These are phyloP conservation scores for Altica lythri DNA, from an alignment of 2,888 invertebrate species.

Conservation along the genomic window DNA sequence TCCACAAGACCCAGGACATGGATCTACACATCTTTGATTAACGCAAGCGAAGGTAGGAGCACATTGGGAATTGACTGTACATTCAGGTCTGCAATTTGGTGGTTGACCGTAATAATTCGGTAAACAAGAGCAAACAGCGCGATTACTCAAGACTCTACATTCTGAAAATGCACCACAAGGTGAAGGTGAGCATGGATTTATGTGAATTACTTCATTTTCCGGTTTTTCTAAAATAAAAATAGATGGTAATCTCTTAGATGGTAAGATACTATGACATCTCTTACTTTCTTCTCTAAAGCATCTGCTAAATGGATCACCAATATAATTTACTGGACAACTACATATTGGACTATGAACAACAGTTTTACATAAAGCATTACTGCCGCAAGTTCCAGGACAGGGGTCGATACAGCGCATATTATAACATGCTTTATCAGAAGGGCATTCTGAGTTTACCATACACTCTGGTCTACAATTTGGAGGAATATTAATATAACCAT, in stretches of 20 bases:
- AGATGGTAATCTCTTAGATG: no score
- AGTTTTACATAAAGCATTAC: conserved; percentile 77
- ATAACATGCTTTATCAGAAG: conserved; percentile 74
- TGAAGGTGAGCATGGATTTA: conserved; percentile 70
- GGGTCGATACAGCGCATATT: conserved; percentile 79
- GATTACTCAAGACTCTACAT: conserved; percentile 69
- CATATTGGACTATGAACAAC: conserved; percentile 81
- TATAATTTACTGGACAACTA: conserved; percentile 70
- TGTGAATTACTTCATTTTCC: conserved; percentile 39
- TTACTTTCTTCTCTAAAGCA: conserved; percentile 70
- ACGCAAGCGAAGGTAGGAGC: conserved; percentile 73
- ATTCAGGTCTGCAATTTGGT: conserved; percentile 78
- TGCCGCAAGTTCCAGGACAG: conserved; percentile 76
- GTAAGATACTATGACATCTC: conserved; percentile 45
- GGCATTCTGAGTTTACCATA: conserved; percentile 78
- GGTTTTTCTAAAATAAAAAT: conserved; percentile 52
- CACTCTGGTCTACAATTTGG: conserved; percentile 80
- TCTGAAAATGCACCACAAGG: conserved; percentile 80
- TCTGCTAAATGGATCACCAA: conserved; percentile 78
- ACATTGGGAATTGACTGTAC: conserved; percentile 74
- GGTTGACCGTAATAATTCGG: conserved; percentile 77
- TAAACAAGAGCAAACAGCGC: conserved; percentile 76
- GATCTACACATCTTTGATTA: conserved; percentile 72
- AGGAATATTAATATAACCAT: conserved; percentile 74
- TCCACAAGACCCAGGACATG: conserved; percentile 77